Evolutionary conservation across 2,113 vertebrate genomes (phyloP).

Genomic region (Mastomys natalensis): DNA sequence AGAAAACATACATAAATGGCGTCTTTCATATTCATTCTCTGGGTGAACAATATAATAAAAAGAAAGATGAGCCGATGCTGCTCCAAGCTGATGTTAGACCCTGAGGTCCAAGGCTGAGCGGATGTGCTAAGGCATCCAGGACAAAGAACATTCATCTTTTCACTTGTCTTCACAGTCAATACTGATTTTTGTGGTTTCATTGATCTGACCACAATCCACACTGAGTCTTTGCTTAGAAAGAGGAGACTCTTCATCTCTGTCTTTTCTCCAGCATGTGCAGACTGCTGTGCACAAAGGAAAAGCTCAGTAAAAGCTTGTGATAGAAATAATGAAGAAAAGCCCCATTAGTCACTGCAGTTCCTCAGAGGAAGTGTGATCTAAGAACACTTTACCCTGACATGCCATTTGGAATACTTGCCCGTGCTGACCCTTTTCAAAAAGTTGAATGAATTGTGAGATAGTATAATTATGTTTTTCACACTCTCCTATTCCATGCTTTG

Average conservation of each 20-base stretch:
- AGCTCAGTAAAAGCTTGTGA: conserved; percentile 17
- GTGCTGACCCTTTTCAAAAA: neutral
- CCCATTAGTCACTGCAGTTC: neutral
- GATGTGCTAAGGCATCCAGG: neutral
- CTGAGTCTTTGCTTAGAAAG: neutral
- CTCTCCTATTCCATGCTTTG: neutral
- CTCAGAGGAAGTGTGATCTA: neutral
- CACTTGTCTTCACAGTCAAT: conserved; percentile 22
- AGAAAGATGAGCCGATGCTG: neutral
- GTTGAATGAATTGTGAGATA: neutral
- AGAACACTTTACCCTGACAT: neutral
- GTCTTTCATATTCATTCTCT: neutral
- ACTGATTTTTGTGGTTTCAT: conserved; percentile 59
- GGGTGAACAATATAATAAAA: neutral
- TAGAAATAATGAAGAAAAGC: neutral
- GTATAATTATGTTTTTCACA: neutral
- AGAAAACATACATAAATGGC: neutral
- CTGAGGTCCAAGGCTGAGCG: neutral
- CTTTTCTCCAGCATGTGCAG: neutral
- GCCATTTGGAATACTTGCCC: neutral
- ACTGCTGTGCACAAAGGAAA: neutral
- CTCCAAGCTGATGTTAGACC: neutral
- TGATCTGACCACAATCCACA: conserved; percentile 38
- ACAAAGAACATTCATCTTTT: neutral
- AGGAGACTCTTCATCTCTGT: neutral